Conservation (phyloP, 2,113 vertebrate species). For the Tapirus terrestris region DNA sequence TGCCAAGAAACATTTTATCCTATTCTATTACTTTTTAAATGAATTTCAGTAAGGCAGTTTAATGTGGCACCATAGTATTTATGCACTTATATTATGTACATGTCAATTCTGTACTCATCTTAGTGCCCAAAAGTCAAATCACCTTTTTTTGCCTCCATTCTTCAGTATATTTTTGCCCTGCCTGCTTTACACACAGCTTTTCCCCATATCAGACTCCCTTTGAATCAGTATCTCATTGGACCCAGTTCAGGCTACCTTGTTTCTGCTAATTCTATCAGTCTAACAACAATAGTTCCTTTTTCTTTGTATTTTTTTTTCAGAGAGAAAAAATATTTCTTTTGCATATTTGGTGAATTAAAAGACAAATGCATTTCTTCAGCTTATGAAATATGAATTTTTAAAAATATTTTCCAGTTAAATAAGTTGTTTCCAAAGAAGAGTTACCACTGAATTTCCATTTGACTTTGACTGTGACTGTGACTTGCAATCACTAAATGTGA, state of each 20-base stretch:
- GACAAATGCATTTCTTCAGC: conserved; percentile 1
- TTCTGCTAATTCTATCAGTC: conserved; percentile 52
- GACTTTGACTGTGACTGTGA: not conserved
- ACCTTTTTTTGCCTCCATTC: not conserved
- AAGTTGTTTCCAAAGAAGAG: not conserved
- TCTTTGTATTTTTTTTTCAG: conserved; percentile 29
- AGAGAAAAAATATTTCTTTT: conserved; percentile 4
- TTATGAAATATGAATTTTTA: conserved; percentile 55
- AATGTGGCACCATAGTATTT: not conserved
- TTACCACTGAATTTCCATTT: not conserved
- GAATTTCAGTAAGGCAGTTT: not conserved
- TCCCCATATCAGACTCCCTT: not conserved
- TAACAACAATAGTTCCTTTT: not conserved
- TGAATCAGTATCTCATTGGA: not conserved
- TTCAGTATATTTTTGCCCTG: not conserved
- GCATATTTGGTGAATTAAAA: conserved; percentile 45
- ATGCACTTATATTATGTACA: not conserved
- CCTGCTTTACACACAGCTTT: not conserved
- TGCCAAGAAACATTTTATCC: conserved; percentile 38
- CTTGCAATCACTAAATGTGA: not conserved
- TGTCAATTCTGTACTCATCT: not conserved
- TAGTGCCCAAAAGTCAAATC: not conserved
- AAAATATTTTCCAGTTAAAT: conserved; percentile 33
- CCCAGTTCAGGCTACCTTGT: conserved; percentile 47
- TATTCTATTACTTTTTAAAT: conserved; percentile 21